Conservation (phyloP, 2,888 invertebrate genomes). For the Lamellibrachia columna region DNA sequence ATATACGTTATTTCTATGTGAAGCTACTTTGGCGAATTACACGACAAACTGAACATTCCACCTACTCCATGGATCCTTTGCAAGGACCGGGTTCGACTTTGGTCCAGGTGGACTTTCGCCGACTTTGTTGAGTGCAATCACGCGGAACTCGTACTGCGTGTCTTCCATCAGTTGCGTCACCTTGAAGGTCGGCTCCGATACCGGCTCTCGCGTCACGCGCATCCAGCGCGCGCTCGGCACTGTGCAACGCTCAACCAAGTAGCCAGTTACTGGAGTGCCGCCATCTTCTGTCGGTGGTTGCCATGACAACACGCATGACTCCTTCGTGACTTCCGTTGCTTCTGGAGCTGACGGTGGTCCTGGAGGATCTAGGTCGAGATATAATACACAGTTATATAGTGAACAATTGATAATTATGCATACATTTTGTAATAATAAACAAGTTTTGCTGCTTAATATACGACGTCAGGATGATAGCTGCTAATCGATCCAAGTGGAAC, state of each 20-base stretch:
- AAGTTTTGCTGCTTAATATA: background rate
- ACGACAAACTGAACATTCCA: background rate
- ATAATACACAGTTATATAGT: background rate
- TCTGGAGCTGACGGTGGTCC: conserved; percentile 68
- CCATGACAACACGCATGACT: conserved; percentile 32
- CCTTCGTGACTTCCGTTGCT: conserved; percentile 77
- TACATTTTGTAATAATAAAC: background rate
- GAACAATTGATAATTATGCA: background rate
- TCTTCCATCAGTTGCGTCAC: conserved; percentile 54
- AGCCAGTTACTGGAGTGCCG: conserved; percentile 48
- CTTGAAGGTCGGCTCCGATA: conserved; percentile 45
- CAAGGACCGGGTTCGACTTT: conserved; percentile 42
- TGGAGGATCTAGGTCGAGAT: conserved; percentile 65
- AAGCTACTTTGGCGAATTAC: conserved; percentile 51
- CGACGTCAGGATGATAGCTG: no score
- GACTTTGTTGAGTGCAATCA: conserved; percentile 60
- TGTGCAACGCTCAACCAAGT: conserved; percentile 45
- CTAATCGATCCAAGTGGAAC: no score
- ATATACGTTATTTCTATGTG: conserved; percentile 22
- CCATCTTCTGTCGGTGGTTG: conserved; percentile 41
- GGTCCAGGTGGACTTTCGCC: conserved; percentile 50
- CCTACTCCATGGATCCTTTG: conserved; percentile 50
- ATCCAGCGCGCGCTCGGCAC: conserved; percentile 66
- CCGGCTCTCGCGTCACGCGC: conserved; percentile 71
- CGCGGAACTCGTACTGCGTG: conserved; percentile 59